Evolutionary conservation across 2,888 invertebrate genomes (phyloP), one percentile per base, ranked within the genome.

Genomic region (Ceriagrion tenellum): DNA sequence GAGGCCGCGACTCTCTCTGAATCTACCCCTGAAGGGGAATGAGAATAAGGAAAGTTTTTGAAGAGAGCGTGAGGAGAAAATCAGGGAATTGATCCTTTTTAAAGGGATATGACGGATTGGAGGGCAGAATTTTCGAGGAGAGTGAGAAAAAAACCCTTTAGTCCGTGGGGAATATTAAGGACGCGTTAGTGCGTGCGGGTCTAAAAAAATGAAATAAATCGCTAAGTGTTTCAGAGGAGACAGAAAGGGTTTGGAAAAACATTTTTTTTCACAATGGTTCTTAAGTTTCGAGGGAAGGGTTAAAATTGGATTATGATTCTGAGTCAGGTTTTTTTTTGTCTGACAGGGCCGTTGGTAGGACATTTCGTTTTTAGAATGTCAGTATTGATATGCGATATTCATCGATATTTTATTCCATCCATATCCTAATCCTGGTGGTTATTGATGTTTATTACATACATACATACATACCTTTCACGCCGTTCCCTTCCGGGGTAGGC

Each of bases 291-390:
- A n/a, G 69, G 69, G 12, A n/a, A 69, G 69, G 26, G 69, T 69
- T 69, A 69, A 69, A 69, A 69, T 69, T 69, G 69, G 69, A 69
- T 69, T 69, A n/a, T n/a, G n/a, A n/a, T n/a, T n/a, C n/a, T n/a
- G n/a, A n/a, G n/a, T n/a, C n/a, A n/a, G n/a, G n/a, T n/a, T n/a
- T n/a, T n/a, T n/a, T n/a, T n/a, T n/a, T n/a, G n/a, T n/a, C n/a
- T n/a, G n/a, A n/a, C n/a, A n/a, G 69, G 69, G 69, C 10, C 69
- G 69, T n/a, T 26, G 69, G 69, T 47, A 47, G 47, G 8, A 47
- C 47, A 2, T 47, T 47, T 2, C 47, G 47, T 2, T 2, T 4
- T 47, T 47, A 4, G 8, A 47, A 47, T 4, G 2, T 8, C 47
- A 4, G 47, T 47, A 47, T 47, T 8, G 2, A 47, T 47, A 47